Conservation (phyloP, 2,888 invertebrate species). For the Nomada ruficornis region DNA sequence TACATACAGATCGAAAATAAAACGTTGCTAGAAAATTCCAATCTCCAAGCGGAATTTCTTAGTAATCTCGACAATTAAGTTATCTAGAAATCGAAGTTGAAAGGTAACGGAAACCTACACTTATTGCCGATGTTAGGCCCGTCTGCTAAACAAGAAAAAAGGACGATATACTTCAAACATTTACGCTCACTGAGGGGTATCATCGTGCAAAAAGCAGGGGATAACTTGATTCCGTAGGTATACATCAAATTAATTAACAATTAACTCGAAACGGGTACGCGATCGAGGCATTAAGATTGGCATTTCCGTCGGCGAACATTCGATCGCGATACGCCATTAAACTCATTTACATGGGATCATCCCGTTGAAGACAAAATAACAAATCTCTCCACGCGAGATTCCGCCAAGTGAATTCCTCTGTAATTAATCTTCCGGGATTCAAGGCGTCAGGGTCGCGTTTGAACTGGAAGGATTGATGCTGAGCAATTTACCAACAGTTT, state of each 20-base stretch:
- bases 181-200: background rate
- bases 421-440: constrained; percentile 73
- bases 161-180: too few relatives aligned
- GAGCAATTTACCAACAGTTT: constrained; percentile 1
- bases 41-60: background rate
- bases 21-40: background rate
- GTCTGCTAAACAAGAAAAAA: background rate
- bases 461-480: constrained; percentile 5
- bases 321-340: constrained; percentile 46
- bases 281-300: constrained; percentile 25
- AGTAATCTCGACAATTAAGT: background rate
- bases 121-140: background rate
- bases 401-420: constrained; percentile 69
- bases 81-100: background rate
- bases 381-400: constrained; percentile 49
- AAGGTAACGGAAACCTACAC: constrained; percentile 2
- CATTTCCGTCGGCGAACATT: constrained; percentile 46
- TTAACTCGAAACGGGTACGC: background rate
- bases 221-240: background rate
- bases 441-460: background rate
- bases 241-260: constrained; percentile 40
- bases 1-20: background rate
- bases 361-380: constrained; percentile 28
- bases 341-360: constrained; percentile 34
- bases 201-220: background rate